These are phyloP conservation scores for Ricordea florida DNA, from an alignment of 92 coral and sea anemone species.

Conservation along the genomic window DNA sequence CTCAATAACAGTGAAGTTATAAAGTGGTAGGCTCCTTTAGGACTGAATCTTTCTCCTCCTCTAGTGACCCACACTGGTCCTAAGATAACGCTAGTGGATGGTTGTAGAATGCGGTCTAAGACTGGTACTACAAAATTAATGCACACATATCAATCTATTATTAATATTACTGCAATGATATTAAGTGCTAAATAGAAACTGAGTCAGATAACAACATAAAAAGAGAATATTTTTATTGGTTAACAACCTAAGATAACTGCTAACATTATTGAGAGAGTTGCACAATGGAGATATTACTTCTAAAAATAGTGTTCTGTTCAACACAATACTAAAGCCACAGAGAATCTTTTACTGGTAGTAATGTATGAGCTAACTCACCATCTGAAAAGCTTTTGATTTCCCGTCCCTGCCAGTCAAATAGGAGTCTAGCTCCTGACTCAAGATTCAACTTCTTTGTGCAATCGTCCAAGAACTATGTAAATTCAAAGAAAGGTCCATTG, in stretches of 20 bases:
- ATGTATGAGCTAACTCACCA: slow-evolving; percentile 57
- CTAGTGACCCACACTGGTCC: slow-evolving; percentile 96
- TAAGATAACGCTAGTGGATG: slow-evolving; percentile 73
- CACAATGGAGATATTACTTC: no score
- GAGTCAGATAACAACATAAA: no score
- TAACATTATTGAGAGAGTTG: no score
- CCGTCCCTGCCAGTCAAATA: slow-evolving; percentile 96
- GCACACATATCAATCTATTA: no score
- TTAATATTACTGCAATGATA: no score
- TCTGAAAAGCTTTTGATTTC: slow-evolving; percentile 90
- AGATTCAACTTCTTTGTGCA: slow-evolving; percentile 85
- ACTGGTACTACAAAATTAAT: slow-evolving; percentile 78
- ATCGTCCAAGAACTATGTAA: slow-evolving; percentile 95
- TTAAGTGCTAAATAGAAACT: no score
- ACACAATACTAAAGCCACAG: no score
- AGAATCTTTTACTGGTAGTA: neutral
- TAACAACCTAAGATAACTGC: no score
- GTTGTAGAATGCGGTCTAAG: slow-evolving; percentile 85
- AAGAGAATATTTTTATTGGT: no score
- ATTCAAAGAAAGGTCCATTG: neutral
- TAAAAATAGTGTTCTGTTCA: no score
- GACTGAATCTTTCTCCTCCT: slow-evolving; percentile 93
- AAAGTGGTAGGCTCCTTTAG: slow-evolving; percentile 91
- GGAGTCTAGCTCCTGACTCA: slow-evolving; percentile 84
- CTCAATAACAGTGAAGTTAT: slow-evolving; percentile 60